Percentiles rank a stretch among this genome's conserved stretches.
phyloP scores from a whole-genome alignment of 2,113 vertebrate genomes.

The Archilochus colubris region DNA sequence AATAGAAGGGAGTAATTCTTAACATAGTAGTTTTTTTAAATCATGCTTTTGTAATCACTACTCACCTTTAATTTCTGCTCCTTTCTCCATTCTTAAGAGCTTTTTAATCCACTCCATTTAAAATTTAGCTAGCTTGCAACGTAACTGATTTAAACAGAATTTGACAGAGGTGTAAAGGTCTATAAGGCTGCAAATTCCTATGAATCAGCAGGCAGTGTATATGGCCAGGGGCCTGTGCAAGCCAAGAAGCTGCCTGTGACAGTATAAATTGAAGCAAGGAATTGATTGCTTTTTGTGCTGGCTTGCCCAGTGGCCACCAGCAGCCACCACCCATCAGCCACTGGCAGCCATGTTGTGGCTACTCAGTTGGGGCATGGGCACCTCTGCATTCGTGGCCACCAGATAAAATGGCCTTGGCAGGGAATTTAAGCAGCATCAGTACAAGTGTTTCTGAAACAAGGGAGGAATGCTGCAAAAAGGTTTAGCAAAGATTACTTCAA shows the following conservation, averaged over 20 bases:
- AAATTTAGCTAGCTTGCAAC: neutral
- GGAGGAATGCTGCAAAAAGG: neutral
- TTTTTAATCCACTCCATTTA: neutral
- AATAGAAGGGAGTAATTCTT: neutral
- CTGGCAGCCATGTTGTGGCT: accelerated
- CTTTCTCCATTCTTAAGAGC: neutral
- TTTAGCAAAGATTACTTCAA: neutral
- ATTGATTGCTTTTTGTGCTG: accelerated
- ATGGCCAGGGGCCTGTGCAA: accelerated
- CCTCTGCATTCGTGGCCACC: neutral
- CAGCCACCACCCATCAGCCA: neutral
- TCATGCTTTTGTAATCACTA: neutral
- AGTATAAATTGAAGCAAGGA: neutral
- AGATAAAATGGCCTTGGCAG: neutral
- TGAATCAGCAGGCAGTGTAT: neutral
- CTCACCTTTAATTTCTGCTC: neutral
- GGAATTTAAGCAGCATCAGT: neutral
- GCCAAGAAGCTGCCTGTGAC: neutral
- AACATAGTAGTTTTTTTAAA: neutral
- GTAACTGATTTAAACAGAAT: neutral
- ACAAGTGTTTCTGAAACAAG: neutral
- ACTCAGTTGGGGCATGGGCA: accelerated
- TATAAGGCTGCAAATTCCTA: neutral
- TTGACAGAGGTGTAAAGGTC: neutral
- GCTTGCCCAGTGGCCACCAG: neutral